A percentile compares a stretch with the other conserved stretches of the same genome.
phyloP scores from a whole-genome alignment of 2,797 vertebrate genomes.

The Epinephelus awoara region DNA sequence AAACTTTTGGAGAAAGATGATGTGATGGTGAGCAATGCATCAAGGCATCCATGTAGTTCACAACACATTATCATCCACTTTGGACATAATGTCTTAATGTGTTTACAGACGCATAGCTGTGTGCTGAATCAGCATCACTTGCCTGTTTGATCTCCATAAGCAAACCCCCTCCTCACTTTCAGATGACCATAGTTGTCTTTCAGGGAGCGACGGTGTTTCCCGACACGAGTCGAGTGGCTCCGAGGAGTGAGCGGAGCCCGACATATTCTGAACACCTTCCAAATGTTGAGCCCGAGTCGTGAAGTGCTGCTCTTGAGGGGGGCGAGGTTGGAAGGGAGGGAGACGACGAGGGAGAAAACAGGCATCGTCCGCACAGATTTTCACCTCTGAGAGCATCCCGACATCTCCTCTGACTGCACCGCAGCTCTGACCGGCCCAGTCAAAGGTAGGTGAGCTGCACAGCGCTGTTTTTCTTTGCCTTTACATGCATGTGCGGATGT shows the following conservation, averaged over 20 bases:
- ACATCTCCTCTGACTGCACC: slow-evolving; percentile 42
- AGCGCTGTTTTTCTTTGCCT: background rate
- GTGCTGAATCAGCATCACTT: slow-evolving; percentile 10
- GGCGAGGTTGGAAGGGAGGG: slow-evolving; percentile 74
- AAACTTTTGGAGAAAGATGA: accelerated
- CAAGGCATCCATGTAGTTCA: background rate
- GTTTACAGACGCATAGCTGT: background rate
- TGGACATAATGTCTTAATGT: background rate
- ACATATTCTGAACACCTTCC: slow-evolving; percentile 80
- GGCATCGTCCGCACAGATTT: slow-evolving; percentile 37
- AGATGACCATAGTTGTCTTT: slow-evolving; percentile 30
- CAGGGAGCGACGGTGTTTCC: slow-evolving; percentile 63
- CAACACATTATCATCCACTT: background rate
- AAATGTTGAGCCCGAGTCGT: slow-evolving; percentile 81
- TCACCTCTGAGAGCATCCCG: slow-evolving; percentile 39
- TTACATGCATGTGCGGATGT: slow-evolving; percentile 42
- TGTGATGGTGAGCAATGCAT: background rate
- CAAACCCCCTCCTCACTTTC: slow-evolving; percentile 7
- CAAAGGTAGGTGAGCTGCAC: slow-evolving; percentile 48
- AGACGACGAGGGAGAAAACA: slow-evolving; percentile 60
- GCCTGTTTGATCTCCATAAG: background rate
- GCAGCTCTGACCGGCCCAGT: slow-evolving; percentile 6
- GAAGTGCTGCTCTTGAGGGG: slow-evolving; percentile 77
- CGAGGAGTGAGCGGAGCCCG: slow-evolving; percentile 73
- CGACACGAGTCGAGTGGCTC: slow-evolving; percentile 81